Evolutionary conservation across 2,797 vertebrate genomes (phyloP).

Genomic region (Urosaurus nigricauda): DNA sequence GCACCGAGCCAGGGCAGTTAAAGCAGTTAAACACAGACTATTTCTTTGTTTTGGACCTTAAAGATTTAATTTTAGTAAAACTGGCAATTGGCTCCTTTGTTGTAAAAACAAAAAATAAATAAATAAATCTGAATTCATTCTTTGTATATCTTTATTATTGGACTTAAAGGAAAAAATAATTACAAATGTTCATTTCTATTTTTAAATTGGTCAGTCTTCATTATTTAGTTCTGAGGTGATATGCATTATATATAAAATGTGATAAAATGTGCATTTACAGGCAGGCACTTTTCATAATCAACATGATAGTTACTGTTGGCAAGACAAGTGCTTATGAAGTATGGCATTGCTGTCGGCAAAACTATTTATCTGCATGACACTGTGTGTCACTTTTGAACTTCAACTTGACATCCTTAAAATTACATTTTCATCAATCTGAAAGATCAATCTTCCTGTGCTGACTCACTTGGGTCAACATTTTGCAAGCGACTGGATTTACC

Average conservation of each 20-base stretch:
- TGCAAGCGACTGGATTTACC: slow-evolving; percentile 84
- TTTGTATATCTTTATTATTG: slow-evolving; percentile 37
- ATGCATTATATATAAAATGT: slow-evolving; percentile 60
- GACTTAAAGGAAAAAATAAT: slow-evolving; percentile 20
- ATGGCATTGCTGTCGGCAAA: slow-evolving; percentile 83
- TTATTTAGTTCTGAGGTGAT: slow-evolving; percentile 64
- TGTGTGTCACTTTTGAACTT: slow-evolving; percentile 84
- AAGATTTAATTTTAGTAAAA: slow-evolving; percentile 37
- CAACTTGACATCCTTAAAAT: slow-evolving; percentile 85
- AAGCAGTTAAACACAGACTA: neutral
- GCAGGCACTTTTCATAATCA: slow-evolving; percentile 72
- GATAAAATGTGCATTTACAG: slow-evolving; percentile 73
- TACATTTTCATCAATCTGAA: slow-evolving; percentile 85
- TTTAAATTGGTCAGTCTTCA: slow-evolving; percentile 50
- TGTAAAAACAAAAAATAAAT: neutral
- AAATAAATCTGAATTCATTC: neutral
- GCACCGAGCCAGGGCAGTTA: too few species aligned
- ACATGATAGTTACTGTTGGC: slow-evolving; percentile 66
- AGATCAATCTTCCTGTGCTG: slow-evolving; percentile 82
- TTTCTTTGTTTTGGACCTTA: too few species aligned
- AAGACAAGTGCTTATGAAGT: slow-evolving; percentile 81
- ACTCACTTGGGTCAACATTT: slow-evolving; percentile 86
- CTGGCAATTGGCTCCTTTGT: accelerated
- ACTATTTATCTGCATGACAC: slow-evolving; percentile 84
- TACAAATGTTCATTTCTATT: slow-evolving; percentile 48